Percentiles rank a stretch among this genome's conserved stretches.
Evolutionary conservation across 2,888 invertebrate genomes (phyloP).

Genomic region (Plebejus melissa): DNA sequence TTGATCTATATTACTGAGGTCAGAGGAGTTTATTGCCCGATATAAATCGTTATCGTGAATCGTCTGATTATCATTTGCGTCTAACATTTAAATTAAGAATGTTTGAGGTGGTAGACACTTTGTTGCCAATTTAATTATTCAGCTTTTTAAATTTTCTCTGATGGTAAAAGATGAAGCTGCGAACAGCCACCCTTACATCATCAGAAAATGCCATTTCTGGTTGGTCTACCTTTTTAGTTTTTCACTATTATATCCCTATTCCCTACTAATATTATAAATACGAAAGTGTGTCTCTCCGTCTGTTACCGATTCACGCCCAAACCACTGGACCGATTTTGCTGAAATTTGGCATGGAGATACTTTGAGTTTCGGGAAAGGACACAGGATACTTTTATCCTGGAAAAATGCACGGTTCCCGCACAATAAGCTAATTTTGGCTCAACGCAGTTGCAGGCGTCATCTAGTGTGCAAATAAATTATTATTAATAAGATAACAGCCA

Average conservation of each 20-base stretch:
- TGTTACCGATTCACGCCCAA: no score
- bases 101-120: neutral
- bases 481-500: no score
- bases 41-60: conserved; percentile 6
- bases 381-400: no score
- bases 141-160: neutral
- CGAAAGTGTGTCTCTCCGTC: no score
- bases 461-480: no score
- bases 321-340: no score
- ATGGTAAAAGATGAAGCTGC: neutral
- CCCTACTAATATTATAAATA: no score
- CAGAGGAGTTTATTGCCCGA: neutral
- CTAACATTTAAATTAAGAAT: neutral
- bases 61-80: conserved; percentile 1
- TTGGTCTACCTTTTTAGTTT: neutral
- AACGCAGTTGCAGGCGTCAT: no score
- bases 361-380: no score
- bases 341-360: no score
- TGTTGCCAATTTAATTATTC: neutral
- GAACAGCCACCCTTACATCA: neutral
- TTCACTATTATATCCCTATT: neutral
- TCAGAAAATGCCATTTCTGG: neutral
- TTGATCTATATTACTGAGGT: conserved; percentile 1
- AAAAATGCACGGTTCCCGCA: no score
- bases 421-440: no score